Percentiles rank a stretch among this genome's conserved stretches.
These are phyloP conservation scores for Amphimallon solstitiale DNA, from an alignment of 2,888 invertebrate genomes.

Conservation along the genomic window DNA sequence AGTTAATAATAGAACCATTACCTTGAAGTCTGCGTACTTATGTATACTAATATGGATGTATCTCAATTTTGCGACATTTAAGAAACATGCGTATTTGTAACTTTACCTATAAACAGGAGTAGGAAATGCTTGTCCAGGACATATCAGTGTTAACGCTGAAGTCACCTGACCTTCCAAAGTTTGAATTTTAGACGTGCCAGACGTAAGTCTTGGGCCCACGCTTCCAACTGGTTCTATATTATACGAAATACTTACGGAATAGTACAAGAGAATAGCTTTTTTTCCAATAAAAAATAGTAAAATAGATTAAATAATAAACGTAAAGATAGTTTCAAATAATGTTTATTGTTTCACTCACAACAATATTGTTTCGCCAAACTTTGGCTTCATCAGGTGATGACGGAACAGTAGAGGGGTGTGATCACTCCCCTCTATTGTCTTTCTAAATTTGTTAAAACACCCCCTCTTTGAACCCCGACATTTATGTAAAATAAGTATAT, in stretches of 20 bases:
- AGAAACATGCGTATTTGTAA: slow-evolving; percentile 7
- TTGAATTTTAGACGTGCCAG: slow-evolving; percentile 51
- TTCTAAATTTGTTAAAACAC: no score
- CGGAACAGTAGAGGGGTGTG: no score
- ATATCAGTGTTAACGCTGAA: slow-evolving; percentile 70
- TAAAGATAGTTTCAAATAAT: neutral
- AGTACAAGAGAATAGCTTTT: no score
- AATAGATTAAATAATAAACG: slow-evolving; percentile 25
- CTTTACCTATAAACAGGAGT: slow-evolving; percentile 78
- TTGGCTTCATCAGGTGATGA: no score
- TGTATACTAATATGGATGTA: no score
- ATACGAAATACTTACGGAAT: slow-evolving; percentile 2
- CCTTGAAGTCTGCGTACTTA: no score
- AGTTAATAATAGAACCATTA: no score
- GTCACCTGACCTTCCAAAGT: slow-evolving; percentile 50
- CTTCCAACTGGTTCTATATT: slow-evolving; percentile 67
- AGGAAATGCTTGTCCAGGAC: slow-evolving; percentile 81
- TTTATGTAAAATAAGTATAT: no score
- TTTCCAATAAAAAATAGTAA: no score
- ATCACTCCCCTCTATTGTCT: no score
- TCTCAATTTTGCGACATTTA: neutral
- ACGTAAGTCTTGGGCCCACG: slow-evolving; percentile 65
- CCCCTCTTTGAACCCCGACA: no score
- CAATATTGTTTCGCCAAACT: no score
- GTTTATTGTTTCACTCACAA: neutral